Base-by-base conservation (phyloP, 2,113 vertebrate species). In the Rutilus rutilus region DNA sequence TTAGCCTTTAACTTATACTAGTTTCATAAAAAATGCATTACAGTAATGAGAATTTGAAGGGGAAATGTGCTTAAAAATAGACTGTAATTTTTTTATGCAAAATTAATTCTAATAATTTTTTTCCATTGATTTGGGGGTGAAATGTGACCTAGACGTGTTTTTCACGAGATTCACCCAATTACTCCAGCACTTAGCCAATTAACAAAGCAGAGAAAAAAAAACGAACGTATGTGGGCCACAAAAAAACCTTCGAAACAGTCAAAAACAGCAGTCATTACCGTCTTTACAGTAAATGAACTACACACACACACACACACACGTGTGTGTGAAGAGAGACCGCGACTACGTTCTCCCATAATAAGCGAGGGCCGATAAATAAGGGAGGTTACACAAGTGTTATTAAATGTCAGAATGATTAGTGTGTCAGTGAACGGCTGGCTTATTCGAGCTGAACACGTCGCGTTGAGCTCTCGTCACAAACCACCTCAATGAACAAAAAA, bases 181-280 rank as follows among this genome's bases (percentile, higher is more conserved):
- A 93, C 93, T 91, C 92, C 90, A 91, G 91, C 93, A 94, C 93
- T 95, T 93, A 92, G 89, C 91, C 93, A 93, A 95, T 96, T 94
- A 94, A 91, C 90, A 91, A 90, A 91, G 94, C 92, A 93, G 94
- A 92, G 91, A 15, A 17, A 50, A 5, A 5, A 50, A 52, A 52
- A 15, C 14, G 14, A 15, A 4, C 4, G 2, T 14, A 57, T 23
- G 54, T 57, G 54, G 54, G 54, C 9, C 54, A 57, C 19, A 57
- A 57, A 86, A 88, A 86, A 88, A 91, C 89, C 90, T 88, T 88
- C 67, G 57, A 79, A 86, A 87, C 77, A 67, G 87, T 83, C 60
- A 7, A 78, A 86, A 87, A 82, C 67, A 79, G 91, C 82, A 78
- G 67, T 85, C 39, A 79, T 86, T 57, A 47, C 65, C 39, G 76